Conservation (phyloP, 2,797 vertebrate species). For the Labroides dimidiatus region DNA sequence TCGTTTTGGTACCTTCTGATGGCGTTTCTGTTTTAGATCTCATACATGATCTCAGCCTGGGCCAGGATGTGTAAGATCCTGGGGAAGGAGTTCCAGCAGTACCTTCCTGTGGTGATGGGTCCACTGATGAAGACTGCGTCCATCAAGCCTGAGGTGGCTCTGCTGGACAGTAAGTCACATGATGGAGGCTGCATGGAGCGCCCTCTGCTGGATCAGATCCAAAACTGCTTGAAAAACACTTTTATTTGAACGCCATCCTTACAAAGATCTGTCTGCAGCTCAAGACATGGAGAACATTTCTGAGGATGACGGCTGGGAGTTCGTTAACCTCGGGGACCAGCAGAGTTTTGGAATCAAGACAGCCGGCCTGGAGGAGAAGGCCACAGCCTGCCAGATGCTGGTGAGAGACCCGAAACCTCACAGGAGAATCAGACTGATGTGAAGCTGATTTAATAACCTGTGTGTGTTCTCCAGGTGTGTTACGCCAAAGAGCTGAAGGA, state of each 20-base stretch:
- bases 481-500: conserved; percentile 99
- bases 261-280: conserved; percentile 76
- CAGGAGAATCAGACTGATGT: background rate
- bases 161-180: conserved; percentile 92
- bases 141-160: conserved; percentile 98
- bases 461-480: conserved; percentile 88
- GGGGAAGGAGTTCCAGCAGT: conserved; percentile 98
- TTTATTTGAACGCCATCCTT: too few species aligned
- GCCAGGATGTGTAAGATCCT: conserved; percentile 99
- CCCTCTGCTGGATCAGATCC: too few species aligned
- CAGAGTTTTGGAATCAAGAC: conserved; percentile 99
- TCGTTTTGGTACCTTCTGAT: background rate
- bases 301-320: conserved; percentile 99
- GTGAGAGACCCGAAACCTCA: conserved; percentile 74
- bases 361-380: conserved; percentile 97
- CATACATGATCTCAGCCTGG: conserved; percentile 99
- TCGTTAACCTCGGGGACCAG: conserved; percentile 98
- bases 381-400: conserved; percentile 99
- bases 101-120: conserved; percentile 98
- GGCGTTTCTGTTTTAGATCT: conserved; percentile 85
- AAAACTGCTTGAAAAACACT: background rate
- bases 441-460: background rate
- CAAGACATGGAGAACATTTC: conserved; percentile 99
- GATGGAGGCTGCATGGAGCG: background rate
- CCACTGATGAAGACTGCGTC: conserved; percentile 99